phyloP scores from a whole-genome alignment of 2,888 invertebrate genomes.

The Subacronicta megacephala region DNA sequence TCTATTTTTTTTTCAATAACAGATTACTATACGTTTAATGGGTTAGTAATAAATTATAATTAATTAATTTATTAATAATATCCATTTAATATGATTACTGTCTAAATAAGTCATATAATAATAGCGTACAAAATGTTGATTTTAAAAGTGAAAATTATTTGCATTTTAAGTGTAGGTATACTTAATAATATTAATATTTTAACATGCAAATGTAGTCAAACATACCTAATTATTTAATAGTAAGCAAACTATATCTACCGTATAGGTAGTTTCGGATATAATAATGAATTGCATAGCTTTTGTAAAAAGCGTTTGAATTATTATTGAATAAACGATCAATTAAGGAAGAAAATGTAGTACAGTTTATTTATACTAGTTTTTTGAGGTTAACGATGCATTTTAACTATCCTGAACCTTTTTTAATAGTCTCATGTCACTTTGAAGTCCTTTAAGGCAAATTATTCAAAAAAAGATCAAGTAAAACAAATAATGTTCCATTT shows the following conservation, averaged over 20 bases:
- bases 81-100: constrained; percentile 19
- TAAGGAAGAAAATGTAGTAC: too few species aligned
- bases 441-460: constrained; percentile 28
- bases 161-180: constrained; percentile 33
- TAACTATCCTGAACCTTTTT: constrained; percentile 6
- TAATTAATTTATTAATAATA: constrained; percentile 28
- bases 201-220: constrained; percentile 43
- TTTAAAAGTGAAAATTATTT: constrained; percentile 42
- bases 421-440: constrained; percentile 5
- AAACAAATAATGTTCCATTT: constrained; percentile 40
- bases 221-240: constrained; percentile 40
- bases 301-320: too few species aligned
- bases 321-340: too few species aligned
- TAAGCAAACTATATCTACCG: constrained; percentile 44
- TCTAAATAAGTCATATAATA: constrained; percentile 8
- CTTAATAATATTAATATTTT: constrained; percentile 23
- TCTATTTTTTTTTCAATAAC: constrained; percentile 5
- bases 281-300: constrained; percentile 32
- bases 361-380: too few species aligned
- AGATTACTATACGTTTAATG: constrained; percentile 34
- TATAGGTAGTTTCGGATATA: constrained; percentile 26
- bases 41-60: constrained; percentile 40
- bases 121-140: constrained; percentile 32
- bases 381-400: too few species aligned
- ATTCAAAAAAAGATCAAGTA: constrained; percentile 43